Conservation (phyloP, 1,140 invertebrate genomes). For the Pristionchus pacificus region DNA sequence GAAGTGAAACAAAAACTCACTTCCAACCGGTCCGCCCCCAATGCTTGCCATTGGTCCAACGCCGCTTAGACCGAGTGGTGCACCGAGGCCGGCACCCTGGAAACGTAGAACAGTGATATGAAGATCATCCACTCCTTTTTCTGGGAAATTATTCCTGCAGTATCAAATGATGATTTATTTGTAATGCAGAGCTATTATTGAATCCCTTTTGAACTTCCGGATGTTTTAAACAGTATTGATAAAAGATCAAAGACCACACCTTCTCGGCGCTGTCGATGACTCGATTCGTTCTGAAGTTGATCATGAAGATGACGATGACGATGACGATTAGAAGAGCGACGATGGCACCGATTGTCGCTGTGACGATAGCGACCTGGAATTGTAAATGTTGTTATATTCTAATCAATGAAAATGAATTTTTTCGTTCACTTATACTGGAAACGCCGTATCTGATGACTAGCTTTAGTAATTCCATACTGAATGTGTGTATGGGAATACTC, state of each 20-base stretch:
- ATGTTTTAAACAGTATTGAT: background rate
- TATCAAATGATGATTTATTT: no score
- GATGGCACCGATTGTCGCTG: constrained; percentile 23
- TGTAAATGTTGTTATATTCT: constrained; percentile 15
- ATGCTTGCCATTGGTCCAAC: no score
- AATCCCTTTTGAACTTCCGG: background rate
- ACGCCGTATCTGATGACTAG: no score
- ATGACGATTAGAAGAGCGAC: constrained; percentile 46
- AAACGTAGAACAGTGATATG: no score
- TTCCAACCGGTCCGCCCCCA: no score
- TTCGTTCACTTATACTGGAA: background rate
- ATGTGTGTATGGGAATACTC: no score
- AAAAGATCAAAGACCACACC: background rate
- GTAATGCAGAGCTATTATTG: background rate
- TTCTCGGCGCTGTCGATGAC: constrained; percentile 24
- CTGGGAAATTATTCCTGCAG: no score
- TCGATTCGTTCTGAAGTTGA: constrained; percentile 41
- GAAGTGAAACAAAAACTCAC: no score
- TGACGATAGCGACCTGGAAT: constrained; percentile 19
- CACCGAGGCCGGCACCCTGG: background rate
- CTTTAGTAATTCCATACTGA: no score
- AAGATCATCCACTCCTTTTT: no score
- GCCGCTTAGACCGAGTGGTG: background rate
- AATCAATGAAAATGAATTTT: constrained; percentile 39
- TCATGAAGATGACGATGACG: constrained; percentile 50